phyloP scores from a whole-genome alignment of 2,888 invertebrate species.

The Cheilosia vernalis region DNA sequence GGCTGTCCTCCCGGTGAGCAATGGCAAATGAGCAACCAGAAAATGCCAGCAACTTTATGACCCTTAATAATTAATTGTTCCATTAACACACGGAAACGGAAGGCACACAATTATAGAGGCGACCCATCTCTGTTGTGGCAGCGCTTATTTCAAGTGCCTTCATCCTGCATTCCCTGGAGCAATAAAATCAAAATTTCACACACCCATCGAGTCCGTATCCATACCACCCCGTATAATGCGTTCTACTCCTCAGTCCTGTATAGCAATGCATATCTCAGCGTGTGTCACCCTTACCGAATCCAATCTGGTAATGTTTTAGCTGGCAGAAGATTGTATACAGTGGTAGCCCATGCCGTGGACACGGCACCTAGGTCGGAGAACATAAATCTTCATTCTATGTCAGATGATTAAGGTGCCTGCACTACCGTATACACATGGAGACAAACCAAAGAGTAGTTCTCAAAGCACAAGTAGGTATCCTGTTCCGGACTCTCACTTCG shows the following conservation, averaged over 20 bases:
- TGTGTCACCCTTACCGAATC: conserved; percentile 30
- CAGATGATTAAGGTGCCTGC: conserved; percentile 64
- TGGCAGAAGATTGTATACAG: conserved; percentile 18
- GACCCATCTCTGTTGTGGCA: conserved; percentile 43
- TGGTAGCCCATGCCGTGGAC: conserved; percentile 25
- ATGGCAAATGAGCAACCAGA: conserved; percentile 28
- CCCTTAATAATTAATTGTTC: conserved; percentile 72
- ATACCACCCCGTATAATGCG: not conserved
- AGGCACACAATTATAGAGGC: conserved; percentile 60
- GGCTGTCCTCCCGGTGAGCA: not conserved
- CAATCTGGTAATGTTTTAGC: conserved; percentile 67
- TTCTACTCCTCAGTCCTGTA: conserved; percentile 19
- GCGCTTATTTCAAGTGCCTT: conserved; percentile 67
- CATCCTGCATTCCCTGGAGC: conserved; percentile 55
- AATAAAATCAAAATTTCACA: conserved; percentile 73
- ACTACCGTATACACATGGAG: not conserved
- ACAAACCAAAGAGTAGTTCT: conserved; percentile 4
- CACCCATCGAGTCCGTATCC: conserved; percentile 29
- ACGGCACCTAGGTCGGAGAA: conserved; percentile 48
- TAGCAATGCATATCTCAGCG: conserved; percentile 59
- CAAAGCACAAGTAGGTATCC: conserved; percentile 33
- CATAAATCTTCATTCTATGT: conserved; percentile 73
- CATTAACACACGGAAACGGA: conserved; percentile 70
- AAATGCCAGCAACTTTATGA: conserved; percentile 70
- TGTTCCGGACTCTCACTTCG: conserved; percentile 23